Conservation (phyloP, 2,113 vertebrate species). For the Panurus biarmicus region DNA sequence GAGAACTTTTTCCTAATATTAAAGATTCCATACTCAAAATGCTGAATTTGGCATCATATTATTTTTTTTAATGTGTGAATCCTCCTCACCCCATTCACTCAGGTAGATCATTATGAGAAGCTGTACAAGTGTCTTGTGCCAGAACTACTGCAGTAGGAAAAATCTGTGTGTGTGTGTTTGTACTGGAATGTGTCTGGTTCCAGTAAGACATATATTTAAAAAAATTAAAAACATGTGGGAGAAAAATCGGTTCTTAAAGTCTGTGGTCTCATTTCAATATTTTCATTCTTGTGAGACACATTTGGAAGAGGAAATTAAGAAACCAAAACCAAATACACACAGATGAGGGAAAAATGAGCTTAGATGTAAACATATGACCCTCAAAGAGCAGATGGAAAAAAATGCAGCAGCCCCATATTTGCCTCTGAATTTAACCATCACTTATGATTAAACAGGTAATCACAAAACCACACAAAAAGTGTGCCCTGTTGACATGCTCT, state of each 20-base stretch:
- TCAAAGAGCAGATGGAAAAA: not conserved
- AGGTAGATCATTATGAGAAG: not conserved
- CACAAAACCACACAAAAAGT: slow-evolving; percentile 49
- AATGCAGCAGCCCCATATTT: not conserved
- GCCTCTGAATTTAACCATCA: slow-evolving; percentile 61
- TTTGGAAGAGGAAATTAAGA: slow-evolving; percentile 36
- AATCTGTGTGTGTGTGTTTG: not conserved
- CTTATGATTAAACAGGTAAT: slow-evolving; percentile 59
- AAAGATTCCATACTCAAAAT: not conserved
- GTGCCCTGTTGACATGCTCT: slow-evolving; percentile 58
- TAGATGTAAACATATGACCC: not conserved
- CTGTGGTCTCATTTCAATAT: not conserved
- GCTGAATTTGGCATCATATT: not conserved
- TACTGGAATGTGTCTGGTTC: not conserved
- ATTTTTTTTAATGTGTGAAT: not conserved
- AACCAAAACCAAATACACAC: not conserved
- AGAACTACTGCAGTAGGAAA: not conserved
- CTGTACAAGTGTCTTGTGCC: not conserved
- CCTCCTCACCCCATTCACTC: not conserved
- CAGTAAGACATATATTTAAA: not conserved
- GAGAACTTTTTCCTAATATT: not conserved
- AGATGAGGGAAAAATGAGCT: not conserved
- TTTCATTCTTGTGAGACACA: not conserved
- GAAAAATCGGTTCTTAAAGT: not conserved
- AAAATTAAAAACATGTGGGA: not conserved